Evolutionary conservation across 1,140 invertebrate genomes (phyloP), one percentile per base, ranked within the genome.

Genomic region (Nephila pilipes): DNA sequence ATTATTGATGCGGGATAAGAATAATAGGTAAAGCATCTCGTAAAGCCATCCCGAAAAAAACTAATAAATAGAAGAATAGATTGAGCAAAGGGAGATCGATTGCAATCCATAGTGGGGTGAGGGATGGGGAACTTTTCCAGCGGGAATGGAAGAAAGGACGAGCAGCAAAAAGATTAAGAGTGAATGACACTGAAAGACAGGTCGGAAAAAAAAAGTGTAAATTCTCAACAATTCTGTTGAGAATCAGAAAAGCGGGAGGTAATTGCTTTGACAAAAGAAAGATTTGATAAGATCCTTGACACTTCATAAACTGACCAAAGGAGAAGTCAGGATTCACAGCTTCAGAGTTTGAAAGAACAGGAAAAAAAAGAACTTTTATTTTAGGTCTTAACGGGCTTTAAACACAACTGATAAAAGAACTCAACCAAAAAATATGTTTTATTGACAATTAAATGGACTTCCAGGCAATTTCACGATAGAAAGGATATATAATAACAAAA

Each of bases 1-100:
- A 87, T 87, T 87, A 87, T 65, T 60, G 60, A 87, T 87, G 85
- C 55, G 18, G 85, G 20, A 87, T 54, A 87, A 87, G 38, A 46
- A 87, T 65, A 65, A 87, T 32, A 32, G 32, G 60, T 54, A 69
- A 87, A 87, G 32, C 85, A 87, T 65, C 60, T 20, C 20, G 5
- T 60, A 46, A 38, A 32, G 57, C 12, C 32, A 65, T n/a, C 58
- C 20, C 29, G 29, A 38, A 25, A 85, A 85, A 81, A 29, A 69
- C 65, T 29, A 69, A 29, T 32, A 38, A 46, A 63, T 65, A 54
- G n/a, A 46, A 65, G 25, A 46, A 87, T 32, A 22, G n/a, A 87
- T 38, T 25, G 57, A 38, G 25, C 20, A 38, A n/a, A 6, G 22
- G 36, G 20, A 46, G 60, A 87, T 87, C 58, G 32, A 87, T 87